Percentiles rank a stretch among this genome's conserved stretches.
These are phyloP conservation scores for Pararge aegeria DNA, from an alignment of 1,140 invertebrate genomes.

Conservation along the genomic window DNA sequence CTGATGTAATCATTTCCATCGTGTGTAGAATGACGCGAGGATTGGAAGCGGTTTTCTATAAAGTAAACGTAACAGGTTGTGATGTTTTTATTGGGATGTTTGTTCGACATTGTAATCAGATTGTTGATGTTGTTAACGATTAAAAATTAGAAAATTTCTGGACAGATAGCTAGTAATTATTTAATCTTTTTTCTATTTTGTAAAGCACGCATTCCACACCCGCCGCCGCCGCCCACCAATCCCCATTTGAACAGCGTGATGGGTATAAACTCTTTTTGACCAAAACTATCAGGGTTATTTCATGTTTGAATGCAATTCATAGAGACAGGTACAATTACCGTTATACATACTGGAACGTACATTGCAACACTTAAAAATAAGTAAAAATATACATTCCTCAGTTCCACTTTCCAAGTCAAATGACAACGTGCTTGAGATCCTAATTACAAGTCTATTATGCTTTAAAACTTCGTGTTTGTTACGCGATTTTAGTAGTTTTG, in stretches of 20 bases:
- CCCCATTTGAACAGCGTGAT: too few species aligned
- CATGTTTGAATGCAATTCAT: too few species aligned
- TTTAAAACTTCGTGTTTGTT: conserved; percentile 17
- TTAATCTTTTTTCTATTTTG: too few species aligned
- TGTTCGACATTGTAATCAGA: neutral
- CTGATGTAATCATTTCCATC: conserved; percentile 43
- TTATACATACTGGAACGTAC: conserved; percentile 20
- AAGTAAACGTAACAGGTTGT: conserved; percentile 12
- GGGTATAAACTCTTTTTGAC: too few species aligned
- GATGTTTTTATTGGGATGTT: conserved; percentile 4
- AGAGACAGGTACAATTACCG: conserved; percentile 28
- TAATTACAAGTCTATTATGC: conserved; percentile 63
- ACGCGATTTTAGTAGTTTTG: conserved; percentile 26
- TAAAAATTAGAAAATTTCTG: conserved; percentile 2
- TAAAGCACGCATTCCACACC: too few species aligned
- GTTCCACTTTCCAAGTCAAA: conserved; percentile 69
- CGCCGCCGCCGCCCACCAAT: too few species aligned
- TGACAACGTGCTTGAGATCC: conserved; percentile 60
- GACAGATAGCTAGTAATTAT: too few species aligned
- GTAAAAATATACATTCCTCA: conserved; percentile 55
- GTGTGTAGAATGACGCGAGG: conserved; percentile 7
- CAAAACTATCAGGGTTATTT: too few species aligned
- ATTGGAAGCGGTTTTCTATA: conserved; percentile 12
- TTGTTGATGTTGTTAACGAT: conserved; percentile 5
- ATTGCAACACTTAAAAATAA: conserved; percentile 60